phyloP scores from a whole-genome alignment of 1,140 invertebrate genomes.

The Onthophagus taurus region DNA sequence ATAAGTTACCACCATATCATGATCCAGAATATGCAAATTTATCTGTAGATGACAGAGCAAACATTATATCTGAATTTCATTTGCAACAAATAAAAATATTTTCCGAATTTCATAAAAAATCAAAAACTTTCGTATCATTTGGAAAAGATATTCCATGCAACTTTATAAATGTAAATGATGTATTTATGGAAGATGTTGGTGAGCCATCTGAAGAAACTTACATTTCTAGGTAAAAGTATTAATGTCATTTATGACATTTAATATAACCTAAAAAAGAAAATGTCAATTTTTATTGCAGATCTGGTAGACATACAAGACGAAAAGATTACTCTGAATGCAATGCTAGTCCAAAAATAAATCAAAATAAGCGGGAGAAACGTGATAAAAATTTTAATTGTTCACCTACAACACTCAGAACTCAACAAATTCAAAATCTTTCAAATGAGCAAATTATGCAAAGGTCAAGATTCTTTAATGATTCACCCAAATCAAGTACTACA shows the following conservation, averaged over 20 bases:
- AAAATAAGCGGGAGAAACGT: too few relatives aligned
- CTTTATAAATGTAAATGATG: not conserved
- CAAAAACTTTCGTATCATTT: conserved; percentile 1
- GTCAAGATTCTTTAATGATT: conserved; percentile 6
- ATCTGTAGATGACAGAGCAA: not conserved
- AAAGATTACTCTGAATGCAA: conserved; percentile 9
- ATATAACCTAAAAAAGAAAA: too few relatives aligned
- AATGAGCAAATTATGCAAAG: conserved; percentile 12
- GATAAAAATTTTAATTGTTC: too few relatives aligned
- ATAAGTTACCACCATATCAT: conserved; percentile 1
- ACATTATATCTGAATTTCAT: conserved; percentile 2
- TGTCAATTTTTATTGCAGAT: too few relatives aligned
- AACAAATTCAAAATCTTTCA: conserved; percentile 2
- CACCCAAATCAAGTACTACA: not conserved
- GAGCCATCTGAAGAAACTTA: conserved; percentile 2
- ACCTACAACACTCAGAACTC: too few relatives aligned
- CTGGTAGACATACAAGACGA: conserved; percentile 10
- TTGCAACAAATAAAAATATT: not conserved
- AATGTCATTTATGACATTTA: too few relatives aligned
- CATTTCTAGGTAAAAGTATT: too few relatives aligned
- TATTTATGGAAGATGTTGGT: not conserved
- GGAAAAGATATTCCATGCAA: conserved; percentile 6
- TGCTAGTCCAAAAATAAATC: too few relatives aligned
- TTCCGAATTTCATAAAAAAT: conserved; percentile 5
- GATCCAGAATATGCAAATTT: conserved; percentile 5